Base-by-base conservation (phyloP, 37 sponge, comb jelly and placozoan species). In the Geodia barretti region DNA sequence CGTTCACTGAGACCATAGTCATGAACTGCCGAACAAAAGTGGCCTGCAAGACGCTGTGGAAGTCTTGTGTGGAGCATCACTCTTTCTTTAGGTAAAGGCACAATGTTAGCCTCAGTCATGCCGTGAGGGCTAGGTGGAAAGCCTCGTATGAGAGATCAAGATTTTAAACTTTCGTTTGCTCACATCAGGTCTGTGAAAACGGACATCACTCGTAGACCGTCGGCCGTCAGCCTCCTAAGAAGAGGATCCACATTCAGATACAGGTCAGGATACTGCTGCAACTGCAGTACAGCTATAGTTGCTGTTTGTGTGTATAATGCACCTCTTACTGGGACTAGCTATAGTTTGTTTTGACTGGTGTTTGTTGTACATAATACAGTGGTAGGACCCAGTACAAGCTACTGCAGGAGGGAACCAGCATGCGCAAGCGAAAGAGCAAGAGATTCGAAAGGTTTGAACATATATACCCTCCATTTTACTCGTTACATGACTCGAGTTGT, bases 1-100 rank as follows among this genome's bases (percentile, higher is more conserved):
- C 62, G 21, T 78, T 72, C 34, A 41, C 71, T 41, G 93, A 92
- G 60, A 41, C 82, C 31, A 86, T 95, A 34, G 68, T 85, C 24
- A 91, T 95, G 64, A 72, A 63, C 19, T 80, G 88, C 35, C 81
- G 78, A 43, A 77, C 86, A 3, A 83, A 82, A 28, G 38, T 73
- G 0, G 84, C 89, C 38, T 95, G 95, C 76, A 95, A 95, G 77
- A 89, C 83, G 14, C 75, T 91, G 58, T 95, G 95, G 95, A 95
- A 95, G 76, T 88, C 92, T 2, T 91, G 95, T 70, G 92, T 95
- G n/a, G 92, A 91, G 35, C 95, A 95, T 58, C 95, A 95, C 82
- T 76, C 84, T 34, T 95, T 95, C 90, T 95, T 95, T 74, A 86
- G 95, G 89, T 90, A 39, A 41, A 24, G n/a, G 68, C 66, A 65